phyloP scores from a whole-genome alignment of 2,797 vertebrate genomes.

The Enteromius unitaeniatus region DNA sequence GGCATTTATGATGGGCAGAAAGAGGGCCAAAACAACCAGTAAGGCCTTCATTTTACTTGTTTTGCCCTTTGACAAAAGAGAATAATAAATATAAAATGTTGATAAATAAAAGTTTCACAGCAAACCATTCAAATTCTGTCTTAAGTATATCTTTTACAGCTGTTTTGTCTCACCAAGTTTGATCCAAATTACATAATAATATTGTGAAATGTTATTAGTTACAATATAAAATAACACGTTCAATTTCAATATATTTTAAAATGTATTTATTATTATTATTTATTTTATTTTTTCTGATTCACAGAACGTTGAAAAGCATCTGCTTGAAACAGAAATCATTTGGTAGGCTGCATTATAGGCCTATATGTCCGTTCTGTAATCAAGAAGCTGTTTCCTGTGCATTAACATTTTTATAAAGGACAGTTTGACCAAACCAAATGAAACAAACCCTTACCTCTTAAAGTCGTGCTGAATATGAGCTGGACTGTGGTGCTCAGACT shows the following conservation, averaged over 20 bases:
- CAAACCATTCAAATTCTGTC: not conserved
- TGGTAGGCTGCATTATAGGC: not conserved
- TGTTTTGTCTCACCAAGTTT: not conserved
- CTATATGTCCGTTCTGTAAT: not conserved
- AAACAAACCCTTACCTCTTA: slow-evolving; percentile 32
- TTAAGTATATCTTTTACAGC: not conserved
- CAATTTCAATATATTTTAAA: not conserved
- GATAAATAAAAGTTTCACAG: too few relatives aligned
- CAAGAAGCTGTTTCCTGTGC: too few relatives aligned
- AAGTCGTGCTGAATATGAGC: slow-evolving; percentile 5
- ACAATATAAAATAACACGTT: not conserved
- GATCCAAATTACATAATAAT: not conserved
- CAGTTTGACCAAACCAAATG: not conserved
- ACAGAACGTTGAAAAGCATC: not conserved
- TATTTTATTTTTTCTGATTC: not conserved
- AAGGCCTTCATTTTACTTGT: slow-evolving; percentile 67
- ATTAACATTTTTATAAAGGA: not conserved
- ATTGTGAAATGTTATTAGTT: not conserved
- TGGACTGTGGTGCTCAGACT: not conserved
- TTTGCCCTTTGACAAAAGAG: slow-evolving; percentile 48
- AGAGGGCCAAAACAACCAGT: slow-evolving; percentile 60
- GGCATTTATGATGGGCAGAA: slow-evolving; percentile 68
- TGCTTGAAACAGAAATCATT: not conserved
- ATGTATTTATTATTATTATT: not conserved
- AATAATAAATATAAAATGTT: not conserved